A percentile compares a stretch with the other conserved stretches of the same genome.
Conservation (phyloP, 1,140 invertebrate species). For the Bombyx mandarina region DNA sequence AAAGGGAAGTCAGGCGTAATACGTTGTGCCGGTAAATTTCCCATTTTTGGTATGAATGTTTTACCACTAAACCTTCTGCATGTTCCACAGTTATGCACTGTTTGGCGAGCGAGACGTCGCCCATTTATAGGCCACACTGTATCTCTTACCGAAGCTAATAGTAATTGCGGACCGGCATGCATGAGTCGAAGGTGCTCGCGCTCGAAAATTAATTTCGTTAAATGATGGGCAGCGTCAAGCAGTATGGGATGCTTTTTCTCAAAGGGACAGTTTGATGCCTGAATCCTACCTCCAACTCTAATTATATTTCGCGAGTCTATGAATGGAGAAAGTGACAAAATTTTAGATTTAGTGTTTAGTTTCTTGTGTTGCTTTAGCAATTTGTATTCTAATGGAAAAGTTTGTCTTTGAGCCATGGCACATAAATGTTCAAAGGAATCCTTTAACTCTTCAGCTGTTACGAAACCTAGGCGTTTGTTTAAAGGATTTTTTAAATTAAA, state of each 20-base stretch:
- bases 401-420: too few species aligned
- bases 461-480: too few species aligned
- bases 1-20: slow-evolving; percentile 9
- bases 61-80: slow-evolving; percentile 9
- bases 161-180: slow-evolving; percentile 9
- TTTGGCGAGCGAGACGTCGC: slow-evolving; percentile 8
- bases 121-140: slow-evolving; percentile 10
- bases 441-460: too few species aligned
- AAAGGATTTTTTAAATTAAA: too few species aligned
- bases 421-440: too few species aligned
- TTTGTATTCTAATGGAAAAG: too few species aligned
- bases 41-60: slow-evolving; percentile 12
- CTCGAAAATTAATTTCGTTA: slow-evolving; percentile 9
- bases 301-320: slow-evolving; percentile 1
- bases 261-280: neutral
- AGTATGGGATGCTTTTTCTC: slow-evolving; percentile 9
- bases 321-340: slow-evolving; percentile 11
- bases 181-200: slow-evolving; percentile 5
- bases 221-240: neutral
- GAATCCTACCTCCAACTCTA: slow-evolving; percentile 5
- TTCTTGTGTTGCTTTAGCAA: neutral
- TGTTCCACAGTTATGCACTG: slow-evolving; percentile 4
- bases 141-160: slow-evolving; percentile 9
- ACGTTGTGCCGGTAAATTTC: slow-evolving; percentile 9
- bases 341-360: neutral